Percentiles rank a stretch among this genome's conserved stretches.
Evolutionary conservation across 2,888 invertebrate genomes (phyloP).

Genomic region (Tipula helvola): DNA sequence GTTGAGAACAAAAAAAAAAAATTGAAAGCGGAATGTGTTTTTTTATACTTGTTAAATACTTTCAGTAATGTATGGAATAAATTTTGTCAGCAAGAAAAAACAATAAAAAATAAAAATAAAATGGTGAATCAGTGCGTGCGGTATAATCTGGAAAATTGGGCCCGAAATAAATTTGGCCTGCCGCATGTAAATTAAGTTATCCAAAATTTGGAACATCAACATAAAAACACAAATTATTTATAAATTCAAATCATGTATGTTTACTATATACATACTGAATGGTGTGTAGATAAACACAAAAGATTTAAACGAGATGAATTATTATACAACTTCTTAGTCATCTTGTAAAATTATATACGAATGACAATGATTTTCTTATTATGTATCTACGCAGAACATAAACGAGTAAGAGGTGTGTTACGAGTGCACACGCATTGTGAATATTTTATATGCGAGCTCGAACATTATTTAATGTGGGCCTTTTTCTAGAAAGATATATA

Average conservation of each 20-base stretch:
- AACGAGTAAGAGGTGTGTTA: neutral
- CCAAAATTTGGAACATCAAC: neutral
- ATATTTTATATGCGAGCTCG: neutral
- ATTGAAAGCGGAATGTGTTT: neutral
- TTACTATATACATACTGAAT: neutral
- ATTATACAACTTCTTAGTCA: neutral
- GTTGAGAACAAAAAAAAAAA: neutral
- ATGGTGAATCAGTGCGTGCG: neutral
- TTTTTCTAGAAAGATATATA: neutral
- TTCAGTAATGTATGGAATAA: neutral
- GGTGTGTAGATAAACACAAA: neutral
- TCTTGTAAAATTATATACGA: neutral
- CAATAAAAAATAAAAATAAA: too few relatives aligned
- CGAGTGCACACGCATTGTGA: neutral
- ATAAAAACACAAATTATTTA: neutral
- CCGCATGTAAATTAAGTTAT: neutral
- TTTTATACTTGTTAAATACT: neutral
- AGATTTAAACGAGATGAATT: neutral
- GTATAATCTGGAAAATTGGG: neutral
- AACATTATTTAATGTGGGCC: neutral
- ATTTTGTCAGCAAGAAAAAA: neutral
- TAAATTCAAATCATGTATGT: neutral
- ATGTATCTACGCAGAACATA: neutral
- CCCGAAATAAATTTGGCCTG: neutral
- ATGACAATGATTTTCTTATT: neutral